Evolutionary conservation across 2,888 invertebrate species (phyloP), one percentile per base, ranked within the genome.

Genomic region (Chironomus riparius): DNA sequence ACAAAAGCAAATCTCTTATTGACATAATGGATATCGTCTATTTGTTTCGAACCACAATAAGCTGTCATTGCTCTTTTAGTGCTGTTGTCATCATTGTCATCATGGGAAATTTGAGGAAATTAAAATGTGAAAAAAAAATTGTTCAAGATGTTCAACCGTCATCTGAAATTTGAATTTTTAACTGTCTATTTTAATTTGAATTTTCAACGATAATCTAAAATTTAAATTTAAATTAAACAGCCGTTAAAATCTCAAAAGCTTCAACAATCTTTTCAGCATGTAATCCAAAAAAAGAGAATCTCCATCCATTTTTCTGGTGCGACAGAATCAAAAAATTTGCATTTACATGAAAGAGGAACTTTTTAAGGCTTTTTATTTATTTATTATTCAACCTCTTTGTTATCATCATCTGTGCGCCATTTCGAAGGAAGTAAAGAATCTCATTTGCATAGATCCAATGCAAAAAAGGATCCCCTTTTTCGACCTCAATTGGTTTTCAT

Each of bases 401-500:
- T 69, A 12, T 13, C n/a, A 18, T 18, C 47, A 10, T 69, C 47
- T 68, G 38, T 38, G 22, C 7, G 5, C 69, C 28, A 69, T 47
- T 18, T 21, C 13, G 3, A 4, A 69, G 69, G 18, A 47, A n/a
- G 28, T 28, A 68, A 70, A 48, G 47, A 21, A 24, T 15, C 62
- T 73, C 65, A 73, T 73, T 73, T 73, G 73, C 73, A 74, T 74
- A 62, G 65, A 65, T 65, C 65, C 12, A n/a, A 65, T 56, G 65
- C 15, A 62, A 68, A 68, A 65, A 74, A 62, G 47, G 21, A 68
- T 47, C 74, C 65, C 74, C 47, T 74, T 74, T 18, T 18, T 48
- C 47, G 68, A 18, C 74, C 38, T 21, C 74, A 47, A 74, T 68
- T 74, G 74, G 68, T 61, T 74, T 68, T 47, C 74, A 68, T 62